A percentile compares a stretch with the other conserved stretches of the same genome.
phyloP scores from a whole-genome alignment of 2,113 vertebrate genomes.

The Corythornis cristatus region DNA sequence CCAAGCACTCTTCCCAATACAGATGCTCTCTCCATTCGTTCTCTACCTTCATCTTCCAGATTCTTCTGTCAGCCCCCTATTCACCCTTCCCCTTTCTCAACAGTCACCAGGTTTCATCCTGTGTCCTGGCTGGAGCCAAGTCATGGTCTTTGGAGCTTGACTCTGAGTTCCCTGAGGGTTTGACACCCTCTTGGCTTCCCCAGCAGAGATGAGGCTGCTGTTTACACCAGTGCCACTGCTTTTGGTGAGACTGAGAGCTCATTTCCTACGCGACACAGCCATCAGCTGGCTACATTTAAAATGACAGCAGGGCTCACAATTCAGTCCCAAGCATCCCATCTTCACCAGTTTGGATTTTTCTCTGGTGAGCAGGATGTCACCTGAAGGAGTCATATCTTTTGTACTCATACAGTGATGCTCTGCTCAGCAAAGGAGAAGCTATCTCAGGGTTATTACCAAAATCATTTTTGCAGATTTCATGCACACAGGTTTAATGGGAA shows the following conservation, averaged over 20 bases:
- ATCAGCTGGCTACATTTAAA: slow-evolving; percentile 50
- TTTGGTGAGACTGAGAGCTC: background rate
- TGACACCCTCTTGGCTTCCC: background rate
- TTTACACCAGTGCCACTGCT: background rate
- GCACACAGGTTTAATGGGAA: background rate
- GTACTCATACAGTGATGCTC: fast-evolving
- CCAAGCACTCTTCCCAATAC: background rate
- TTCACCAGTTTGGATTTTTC: background rate
- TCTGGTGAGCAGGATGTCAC: background rate
- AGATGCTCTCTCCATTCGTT: background rate
- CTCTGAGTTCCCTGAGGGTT: background rate
- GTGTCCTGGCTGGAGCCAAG: background rate
- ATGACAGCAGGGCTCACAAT: background rate
- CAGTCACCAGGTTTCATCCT: background rate
- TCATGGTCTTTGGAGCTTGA: background rate
- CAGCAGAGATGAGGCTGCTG: too few species aligned
- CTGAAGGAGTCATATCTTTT: background rate
- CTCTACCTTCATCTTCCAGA: background rate
- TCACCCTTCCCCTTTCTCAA: background rate
- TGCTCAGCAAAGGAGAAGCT: background rate
- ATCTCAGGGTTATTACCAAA: background rate
- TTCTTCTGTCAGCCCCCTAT: fast-evolving
- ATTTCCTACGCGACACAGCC: slow-evolving; percentile 47
- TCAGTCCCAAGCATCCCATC: background rate
- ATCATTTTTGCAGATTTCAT: background rate